These are phyloP conservation scores for Parascotia fuliginaria DNA, from an alignment of 2,888 invertebrate genomes.

Conservation along the genomic window DNA sequence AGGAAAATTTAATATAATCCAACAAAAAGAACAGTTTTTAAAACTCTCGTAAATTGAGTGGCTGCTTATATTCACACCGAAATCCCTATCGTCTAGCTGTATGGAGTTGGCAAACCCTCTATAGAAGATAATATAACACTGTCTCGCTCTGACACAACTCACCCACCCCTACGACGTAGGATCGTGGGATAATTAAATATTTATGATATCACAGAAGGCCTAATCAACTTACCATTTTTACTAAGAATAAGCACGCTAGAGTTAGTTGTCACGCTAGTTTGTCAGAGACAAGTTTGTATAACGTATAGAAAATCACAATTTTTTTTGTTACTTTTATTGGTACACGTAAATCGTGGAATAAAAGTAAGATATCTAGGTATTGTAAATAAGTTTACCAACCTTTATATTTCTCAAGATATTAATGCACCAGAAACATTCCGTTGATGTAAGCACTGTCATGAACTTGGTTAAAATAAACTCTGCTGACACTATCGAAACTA, in stretches of 20 bases:
- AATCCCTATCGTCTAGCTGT: conserved; percentile 64
- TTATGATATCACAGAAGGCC: conserved; percentile 69
- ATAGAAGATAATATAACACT: conserved; percentile 55
- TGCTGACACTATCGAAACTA: conserved; percentile 66
- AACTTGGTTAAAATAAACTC: conserved; percentile 70
- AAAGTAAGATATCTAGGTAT: neutral
- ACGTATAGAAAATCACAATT: no score
- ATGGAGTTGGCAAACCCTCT: conserved; percentile 76
- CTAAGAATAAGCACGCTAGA: conserved; percentile 13
- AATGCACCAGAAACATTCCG: conserved; percentile 70
- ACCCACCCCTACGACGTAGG: conserved; percentile 68
- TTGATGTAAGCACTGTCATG: conserved; percentile 69
- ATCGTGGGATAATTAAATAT: conserved; percentile 84
- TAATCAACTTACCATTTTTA: conserved; percentile 29
- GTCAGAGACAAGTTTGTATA: no score
- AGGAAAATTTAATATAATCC: neutral
- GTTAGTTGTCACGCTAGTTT: no score
- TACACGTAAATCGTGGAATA: neutral
- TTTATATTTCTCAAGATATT: conserved; percentile 63
- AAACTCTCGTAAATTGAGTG: conserved; percentile 32
- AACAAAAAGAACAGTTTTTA: neutral
- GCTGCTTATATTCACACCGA: conserved; percentile 62
- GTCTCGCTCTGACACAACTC: conserved; percentile 68
- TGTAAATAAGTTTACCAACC: conserved; percentile 46
- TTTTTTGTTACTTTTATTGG: no score